phyloP scores from a whole-genome alignment of 2,113 vertebrate genomes.

The Chionomys nivalis region DNA sequence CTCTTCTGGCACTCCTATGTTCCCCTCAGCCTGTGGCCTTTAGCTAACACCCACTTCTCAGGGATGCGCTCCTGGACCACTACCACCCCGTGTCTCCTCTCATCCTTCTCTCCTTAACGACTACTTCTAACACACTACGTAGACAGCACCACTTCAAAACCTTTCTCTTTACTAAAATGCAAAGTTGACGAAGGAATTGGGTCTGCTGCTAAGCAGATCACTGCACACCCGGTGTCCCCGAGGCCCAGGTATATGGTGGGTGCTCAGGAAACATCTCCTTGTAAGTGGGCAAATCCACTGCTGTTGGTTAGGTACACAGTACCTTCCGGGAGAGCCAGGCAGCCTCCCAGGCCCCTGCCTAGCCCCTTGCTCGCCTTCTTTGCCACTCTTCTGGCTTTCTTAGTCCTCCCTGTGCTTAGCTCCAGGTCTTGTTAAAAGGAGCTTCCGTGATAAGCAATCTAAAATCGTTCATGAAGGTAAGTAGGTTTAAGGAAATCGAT shows the following conservation, averaged over 20 bases:
- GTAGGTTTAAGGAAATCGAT: neutral
- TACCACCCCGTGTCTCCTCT: neutral
- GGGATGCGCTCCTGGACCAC: neutral
- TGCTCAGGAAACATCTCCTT: neutral
- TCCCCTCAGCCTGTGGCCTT: neutral
- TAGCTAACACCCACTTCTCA: neutral
- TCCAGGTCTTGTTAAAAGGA: slow-evolving; percentile 1
- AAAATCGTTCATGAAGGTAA: slow-evolving; percentile 11
- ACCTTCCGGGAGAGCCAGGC: neutral
- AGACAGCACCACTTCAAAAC: neutral
- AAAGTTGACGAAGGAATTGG: neutral
- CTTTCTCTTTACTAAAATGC: neutral
- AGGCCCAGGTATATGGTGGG: neutral
- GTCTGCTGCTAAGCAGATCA: neutral
- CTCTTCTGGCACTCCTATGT: neutral
- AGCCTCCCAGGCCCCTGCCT: neutral
- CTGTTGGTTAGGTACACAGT: neutral
- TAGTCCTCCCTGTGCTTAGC: neutral
- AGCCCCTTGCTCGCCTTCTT: neutral
- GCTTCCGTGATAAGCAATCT: neutral
- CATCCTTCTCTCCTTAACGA: neutral
- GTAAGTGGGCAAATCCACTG: neutral
- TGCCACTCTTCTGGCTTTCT: neutral
- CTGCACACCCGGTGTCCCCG: neutral
- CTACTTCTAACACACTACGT: neutral